A percentile compares a stretch with the other conserved stretches of the same genome.
Evolutionary conservation across 2,113 vertebrate genomes (phyloP).

Genomic region (Perccottus glenii): DNA sequence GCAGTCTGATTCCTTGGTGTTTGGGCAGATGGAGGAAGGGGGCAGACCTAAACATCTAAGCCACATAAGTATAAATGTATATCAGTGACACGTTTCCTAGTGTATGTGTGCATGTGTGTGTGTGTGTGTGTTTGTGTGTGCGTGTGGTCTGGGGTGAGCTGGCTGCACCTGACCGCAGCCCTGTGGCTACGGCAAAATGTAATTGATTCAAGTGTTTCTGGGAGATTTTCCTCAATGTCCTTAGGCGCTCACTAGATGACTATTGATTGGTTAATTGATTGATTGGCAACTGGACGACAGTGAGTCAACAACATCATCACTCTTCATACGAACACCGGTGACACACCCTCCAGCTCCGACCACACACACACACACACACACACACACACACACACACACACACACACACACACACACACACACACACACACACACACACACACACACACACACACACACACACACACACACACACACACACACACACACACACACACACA

Average conservation of each 20-base stretch:
- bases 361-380: background rate
- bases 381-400: accelerated
- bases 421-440: accelerated
- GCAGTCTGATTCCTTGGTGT: constrained; percentile 42
- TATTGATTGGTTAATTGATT: constrained; percentile 80
- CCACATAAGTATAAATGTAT: constrained; percentile 24
- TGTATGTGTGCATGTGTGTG: constrained; percentile 1
- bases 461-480: background rate
- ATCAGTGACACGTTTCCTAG: constrained; percentile 5
- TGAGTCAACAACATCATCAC: constrained; percentile 70
- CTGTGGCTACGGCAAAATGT: constrained; percentile 49
- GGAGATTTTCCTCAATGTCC: constrained; percentile 63
- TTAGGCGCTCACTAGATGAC: constrained; percentile 68
- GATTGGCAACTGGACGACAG: constrained; percentile 68
- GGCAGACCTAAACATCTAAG: constrained; percentile 32
- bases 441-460: accelerated
- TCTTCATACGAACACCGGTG: constrained; percentile 52
- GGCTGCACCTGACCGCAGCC: constrained; percentile 8
- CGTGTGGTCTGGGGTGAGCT: constrained; percentile 1
- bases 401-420: accelerated
- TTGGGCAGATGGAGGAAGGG: constrained; percentile 24
- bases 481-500: background rate
- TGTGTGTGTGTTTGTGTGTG: constrained; percentile 1
- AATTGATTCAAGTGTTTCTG: constrained; percentile 72
- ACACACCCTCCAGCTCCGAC: background rate